Evolutionary conservation across 2,888 invertebrate genomes (phyloP).

Genomic region (Zonitis immaculata): DNA sequence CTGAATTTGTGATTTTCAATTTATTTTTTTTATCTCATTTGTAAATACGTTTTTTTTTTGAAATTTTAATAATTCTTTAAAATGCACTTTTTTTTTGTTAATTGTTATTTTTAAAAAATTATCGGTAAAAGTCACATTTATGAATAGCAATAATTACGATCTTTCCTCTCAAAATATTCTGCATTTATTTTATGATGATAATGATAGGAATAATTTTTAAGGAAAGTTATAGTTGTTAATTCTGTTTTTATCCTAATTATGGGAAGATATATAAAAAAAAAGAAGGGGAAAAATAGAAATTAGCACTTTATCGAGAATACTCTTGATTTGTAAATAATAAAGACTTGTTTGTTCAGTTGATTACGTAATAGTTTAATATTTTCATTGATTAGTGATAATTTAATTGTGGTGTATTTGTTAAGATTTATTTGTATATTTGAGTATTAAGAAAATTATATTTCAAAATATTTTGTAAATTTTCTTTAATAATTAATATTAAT

Average conservation of each 20-base stretch:
- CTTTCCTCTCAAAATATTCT: background rate
- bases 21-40: too few species aligned
- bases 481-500: too few species aligned
- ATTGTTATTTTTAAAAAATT: too few species aligned
- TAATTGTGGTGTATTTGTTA: constrained; percentile 28
- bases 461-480: constrained; percentile 12
- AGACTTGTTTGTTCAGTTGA: constrained; percentile 11
- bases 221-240: too few species aligned
- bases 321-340: constrained; percentile 7
- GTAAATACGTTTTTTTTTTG: too few species aligned
- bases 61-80: too few species aligned
- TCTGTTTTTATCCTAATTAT: background rate
- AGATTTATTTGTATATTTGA: constrained; percentile 32
- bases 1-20: constrained; percentile 27
- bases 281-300: background rate
- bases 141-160: background rate
- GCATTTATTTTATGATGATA: background rate
- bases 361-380: constrained; percentile 14
- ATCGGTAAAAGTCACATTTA: too few species aligned
- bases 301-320: background rate
- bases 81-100: constrained; percentile 13
- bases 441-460: constrained; percentile 31
- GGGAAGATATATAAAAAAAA: too few species aligned
- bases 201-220: too few species aligned
- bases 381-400: constrained; percentile 26